A percentile compares a stretch with the other conserved stretches of the same genome.
These are phyloP conservation scores for Drosophila emarginata DNA, from an alignment of 2,888 invertebrate species.

Conservation along the genomic window DNA sequence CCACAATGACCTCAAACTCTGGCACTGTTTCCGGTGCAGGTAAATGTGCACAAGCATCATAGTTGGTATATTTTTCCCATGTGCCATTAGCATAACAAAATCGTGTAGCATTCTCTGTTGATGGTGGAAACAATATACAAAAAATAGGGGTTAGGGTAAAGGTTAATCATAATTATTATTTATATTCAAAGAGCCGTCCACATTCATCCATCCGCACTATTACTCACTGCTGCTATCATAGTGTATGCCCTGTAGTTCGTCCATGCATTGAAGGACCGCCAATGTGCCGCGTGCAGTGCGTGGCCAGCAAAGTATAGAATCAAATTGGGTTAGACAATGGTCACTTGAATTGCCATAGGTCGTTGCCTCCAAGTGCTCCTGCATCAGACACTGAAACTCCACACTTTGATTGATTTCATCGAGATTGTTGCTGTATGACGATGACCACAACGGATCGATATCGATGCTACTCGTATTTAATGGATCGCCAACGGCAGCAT, in stretches of 20 bases:
- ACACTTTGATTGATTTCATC: conserved; percentile 79
- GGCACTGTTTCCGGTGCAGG: conserved; percentile 84
- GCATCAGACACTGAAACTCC: conserved; percentile 80
- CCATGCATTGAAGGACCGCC: conserved; percentile 90
- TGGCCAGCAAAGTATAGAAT: conserved; percentile 93
- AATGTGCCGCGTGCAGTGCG: conserved; percentile 87
- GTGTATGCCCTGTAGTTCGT: conserved; percentile 89
- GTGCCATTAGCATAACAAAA: conserved; percentile 90
- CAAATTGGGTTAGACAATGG: conserved; percentile 88
- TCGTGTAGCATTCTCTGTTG: conserved; percentile 92
- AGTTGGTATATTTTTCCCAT: conserved; percentile 92
- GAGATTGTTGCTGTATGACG: conserved; percentile 59
- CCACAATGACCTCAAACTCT: conserved; percentile 84
- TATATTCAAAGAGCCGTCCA: background rate
- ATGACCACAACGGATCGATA: conserved; percentile 47
- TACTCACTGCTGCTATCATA: conserved; percentile 93
- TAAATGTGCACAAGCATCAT: conserved; percentile 86
- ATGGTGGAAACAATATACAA: background rate
- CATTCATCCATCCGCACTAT: background rate
- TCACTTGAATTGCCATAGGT: conserved; percentile 78
- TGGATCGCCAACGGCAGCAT: conserved; percentile 37
- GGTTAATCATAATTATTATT: background rate
- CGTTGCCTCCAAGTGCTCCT: conserved; percentile 77
- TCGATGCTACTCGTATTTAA: conserved; percentile 40
- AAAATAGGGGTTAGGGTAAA: background rate